Conservation (phyloP, 37 sponge, comb jelly and placozoan genomes). For the Mnemiopsis leidyi region DNA sequence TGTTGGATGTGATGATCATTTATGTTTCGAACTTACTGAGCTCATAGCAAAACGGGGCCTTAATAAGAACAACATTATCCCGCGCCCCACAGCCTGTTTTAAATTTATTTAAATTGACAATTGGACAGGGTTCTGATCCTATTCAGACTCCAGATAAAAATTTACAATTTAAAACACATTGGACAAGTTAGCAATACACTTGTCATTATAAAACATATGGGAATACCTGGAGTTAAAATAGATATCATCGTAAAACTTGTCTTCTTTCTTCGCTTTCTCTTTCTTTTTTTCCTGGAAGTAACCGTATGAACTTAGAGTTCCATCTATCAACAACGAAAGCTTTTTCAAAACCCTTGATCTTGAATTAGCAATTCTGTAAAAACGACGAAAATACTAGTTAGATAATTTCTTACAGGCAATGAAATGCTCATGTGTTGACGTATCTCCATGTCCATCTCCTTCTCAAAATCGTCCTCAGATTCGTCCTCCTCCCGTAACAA, state of each 20-base stretch:
- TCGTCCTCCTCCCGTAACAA: neutral
- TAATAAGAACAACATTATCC: too few relatives aligned
- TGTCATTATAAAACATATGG: too few relatives aligned
- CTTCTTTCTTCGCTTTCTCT: neutral
- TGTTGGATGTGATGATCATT: neutral
- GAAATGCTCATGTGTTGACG: neutral
- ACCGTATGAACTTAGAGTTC: too few relatives aligned
- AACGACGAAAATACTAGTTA: too few relatives aligned
- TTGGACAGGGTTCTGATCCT: too few relatives aligned
- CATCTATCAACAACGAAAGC: neutral
- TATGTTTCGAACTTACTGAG: too few relatives aligned
- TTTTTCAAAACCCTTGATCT: neutral
- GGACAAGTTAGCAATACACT: neutral
- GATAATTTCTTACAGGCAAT: neutral
- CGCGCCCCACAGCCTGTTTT: too few relatives aligned
- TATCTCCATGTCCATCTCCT: slow-evolving; percentile 28
- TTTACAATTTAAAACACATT: neutral
- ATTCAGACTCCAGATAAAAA: neutral
- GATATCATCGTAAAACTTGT: slow-evolving; percentile 52
- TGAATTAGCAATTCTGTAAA: neutral
- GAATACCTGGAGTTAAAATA: slow-evolving; percentile 19
- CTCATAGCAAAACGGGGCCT: too few relatives aligned
- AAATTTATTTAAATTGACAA: too few relatives aligned
- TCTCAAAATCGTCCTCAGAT: slow-evolving; percentile 21
- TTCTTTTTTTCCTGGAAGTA: neutral